These are phyloP conservation scores for Montipora capricornis DNA, from an alignment of 64 coral and sea anemone species.

Conservation along the genomic window DNA sequence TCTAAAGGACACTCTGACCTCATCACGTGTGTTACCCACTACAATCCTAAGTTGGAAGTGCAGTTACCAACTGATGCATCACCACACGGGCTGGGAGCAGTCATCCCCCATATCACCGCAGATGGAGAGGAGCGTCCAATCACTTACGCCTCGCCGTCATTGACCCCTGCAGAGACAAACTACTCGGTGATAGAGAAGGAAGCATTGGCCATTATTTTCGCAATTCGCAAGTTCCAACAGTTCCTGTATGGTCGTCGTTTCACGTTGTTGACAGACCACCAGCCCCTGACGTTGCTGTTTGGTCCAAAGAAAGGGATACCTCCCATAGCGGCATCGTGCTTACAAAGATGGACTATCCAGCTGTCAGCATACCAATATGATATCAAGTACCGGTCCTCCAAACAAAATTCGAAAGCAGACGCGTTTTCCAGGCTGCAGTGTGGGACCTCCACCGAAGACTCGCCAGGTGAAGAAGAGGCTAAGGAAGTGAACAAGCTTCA, in stretches of 20 bases:
- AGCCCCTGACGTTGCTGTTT: constrained; percentile 29
- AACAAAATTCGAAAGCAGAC: not conserved
- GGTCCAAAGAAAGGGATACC: constrained; percentile 52
- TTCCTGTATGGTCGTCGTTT: not conserved
- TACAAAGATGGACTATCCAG: not conserved
- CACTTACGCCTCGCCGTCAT: too few relatives aligned
- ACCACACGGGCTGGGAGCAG: not conserved
- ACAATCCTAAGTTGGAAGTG: not conserved
- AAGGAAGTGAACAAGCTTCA: too few relatives aligned
- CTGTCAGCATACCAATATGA: not conserved
- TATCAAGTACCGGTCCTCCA: too few relatives aligned
- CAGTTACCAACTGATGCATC: constrained; percentile 23
- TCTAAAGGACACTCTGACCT: too few relatives aligned
- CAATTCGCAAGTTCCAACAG: not conserved
- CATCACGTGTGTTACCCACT: too few relatives aligned
- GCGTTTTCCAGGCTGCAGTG: not conserved
- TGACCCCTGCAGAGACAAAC: too few relatives aligned
- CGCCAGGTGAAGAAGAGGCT: too few relatives aligned
- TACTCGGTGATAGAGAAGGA: constrained; percentile 1
- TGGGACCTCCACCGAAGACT: too few relatives aligned
- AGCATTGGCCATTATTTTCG: not conserved
- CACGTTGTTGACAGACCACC: constrained; percentile 20
- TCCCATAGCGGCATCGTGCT: too few relatives aligned
- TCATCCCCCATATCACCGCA: constrained; percentile 5
- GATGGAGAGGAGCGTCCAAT: constrained; percentile 30